Conservation (phyloP, 1,140 invertebrate genomes). For the Frieseomelitta varia region DNA sequence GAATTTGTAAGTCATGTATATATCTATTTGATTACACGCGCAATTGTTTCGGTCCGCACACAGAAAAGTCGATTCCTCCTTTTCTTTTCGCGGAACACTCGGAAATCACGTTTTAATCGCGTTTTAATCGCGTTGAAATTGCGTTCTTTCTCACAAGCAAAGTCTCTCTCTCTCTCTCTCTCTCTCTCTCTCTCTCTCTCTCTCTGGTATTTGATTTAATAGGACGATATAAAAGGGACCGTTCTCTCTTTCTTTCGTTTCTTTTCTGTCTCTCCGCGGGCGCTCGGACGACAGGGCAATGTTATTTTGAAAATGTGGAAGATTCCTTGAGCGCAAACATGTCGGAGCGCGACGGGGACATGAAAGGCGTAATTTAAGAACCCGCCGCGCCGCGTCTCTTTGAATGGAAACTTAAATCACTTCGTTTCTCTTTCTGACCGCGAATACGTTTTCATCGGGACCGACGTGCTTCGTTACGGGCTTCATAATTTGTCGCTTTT, state of each 20-base stretch:
- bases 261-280: not conserved
- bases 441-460: conserved; percentile 51
- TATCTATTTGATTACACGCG: no score
- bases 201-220: conserved; percentile 48
- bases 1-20: no score
- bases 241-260: not conserved
- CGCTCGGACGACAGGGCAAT: not conserved
- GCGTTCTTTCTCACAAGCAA: conserved; percentile 12
- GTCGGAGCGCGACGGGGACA: conserved; percentile 53
- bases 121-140: not conserved
- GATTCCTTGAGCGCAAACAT: conserved; percentile 57
- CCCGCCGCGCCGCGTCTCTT: conserved; percentile 43
- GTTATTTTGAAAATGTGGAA: conserved; percentile 58
- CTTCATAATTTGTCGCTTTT: conserved; percentile 59
- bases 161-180: not conserved
- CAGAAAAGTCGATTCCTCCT: no score
- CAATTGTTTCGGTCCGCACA: not conserved
- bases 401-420: conserved; percentile 62
- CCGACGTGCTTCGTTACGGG: conserved; percentile 34
- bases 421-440: conserved; percentile 36
- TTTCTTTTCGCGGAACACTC: not conserved
- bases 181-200: no score
- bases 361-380: conserved; percentile 66
- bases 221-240: conserved; percentile 43
- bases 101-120: conserved; percentile 40